These are phyloP conservation scores for Trypoxylus dichotomus DNA, from an alignment of 1,140 invertebrate species.

Conservation along the genomic window DNA sequence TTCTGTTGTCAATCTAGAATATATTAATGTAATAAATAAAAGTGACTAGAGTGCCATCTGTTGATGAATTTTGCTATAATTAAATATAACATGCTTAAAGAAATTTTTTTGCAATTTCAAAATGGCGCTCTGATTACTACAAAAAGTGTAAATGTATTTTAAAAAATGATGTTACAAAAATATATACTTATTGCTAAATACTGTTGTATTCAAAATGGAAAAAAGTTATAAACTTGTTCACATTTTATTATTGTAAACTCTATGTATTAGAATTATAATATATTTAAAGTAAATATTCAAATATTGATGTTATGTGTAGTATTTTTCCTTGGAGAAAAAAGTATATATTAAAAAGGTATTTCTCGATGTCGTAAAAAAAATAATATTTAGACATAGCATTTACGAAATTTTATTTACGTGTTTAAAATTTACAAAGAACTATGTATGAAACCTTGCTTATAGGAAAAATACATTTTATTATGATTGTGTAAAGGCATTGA, in stretches of 20 bases:
- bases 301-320: slow-evolving; percentile 1
- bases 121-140: background rate
- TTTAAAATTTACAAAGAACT: background rate
- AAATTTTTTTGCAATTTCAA: background rate
- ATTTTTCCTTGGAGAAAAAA: background rate
- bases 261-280: slow-evolving; percentile 8
- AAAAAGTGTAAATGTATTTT: background rate
- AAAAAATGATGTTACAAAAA: slow-evolving; percentile 10
- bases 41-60: background rate
- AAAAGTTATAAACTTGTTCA: slow-evolving; percentile 11
- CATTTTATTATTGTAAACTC: slow-evolving; percentile 8
- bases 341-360: background rate
- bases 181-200: background rate
- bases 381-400: background rate
- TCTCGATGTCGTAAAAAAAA: background rate
- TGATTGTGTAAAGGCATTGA: background rate
- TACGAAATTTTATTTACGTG: background rate
- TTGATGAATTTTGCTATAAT: background rate
- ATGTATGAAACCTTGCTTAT: background rate
- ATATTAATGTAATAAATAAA: slow-evolving; percentile 16
- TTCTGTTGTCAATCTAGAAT: slow-evolving; percentile 9
- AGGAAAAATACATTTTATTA: background rate
- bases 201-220: slow-evolving; percentile 12
- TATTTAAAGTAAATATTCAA: slow-evolving; percentile 9
- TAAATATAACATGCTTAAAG: background rate